Evolutionary conservation across 1,140 invertebrate genomes (phyloP), one percentile per base, ranked within the genome.

Genomic region (Ceratina calcarata): DNA sequence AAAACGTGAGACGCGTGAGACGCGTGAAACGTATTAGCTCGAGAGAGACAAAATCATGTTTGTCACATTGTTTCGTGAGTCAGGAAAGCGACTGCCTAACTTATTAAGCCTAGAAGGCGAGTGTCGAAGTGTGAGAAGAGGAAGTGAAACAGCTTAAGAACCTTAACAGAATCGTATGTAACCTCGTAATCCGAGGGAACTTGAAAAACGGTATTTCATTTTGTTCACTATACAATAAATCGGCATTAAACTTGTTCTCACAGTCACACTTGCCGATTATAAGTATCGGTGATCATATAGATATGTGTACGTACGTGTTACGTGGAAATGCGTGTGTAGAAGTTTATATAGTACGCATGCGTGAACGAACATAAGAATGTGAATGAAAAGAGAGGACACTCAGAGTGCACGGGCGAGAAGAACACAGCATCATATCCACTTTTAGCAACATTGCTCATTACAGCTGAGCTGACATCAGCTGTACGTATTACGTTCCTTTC

Each of bases 391-490:
- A 32, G 64, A 20, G 45, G 57, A 22, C 15, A 64, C 13, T 53
- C 16, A 60, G 2, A 18, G 64, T 2, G 24, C 20, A 45, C 0
- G n/a, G 32, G 72, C 68, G 22, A 66, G 20, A 79, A 64, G 81
- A 83, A 76, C 57, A 71, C 66, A 78, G 61, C 78, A 84, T 87
- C 85, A 87, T 84, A 77, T 82, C 86, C 69, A 80, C 83, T 88
- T 91, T 91, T 90, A 91, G 89, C 87, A 80, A 65, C 80, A 77
- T 74, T 80, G 65, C 75, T 83, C 76, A 75, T 74, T 65, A 81
- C 73, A 79, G 68, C 82, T 91, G 89, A 79, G 68, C 82, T 91
- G 89, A 91, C 89, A 91, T 91, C 91, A 91, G 89, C 89, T 89
- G 88, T 89, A 16, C 37, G 37, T 10, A 87, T 85, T 82, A 83